Conservation (phyloP, 1,140 invertebrate species). For the Ephestia elutella region DNA sequence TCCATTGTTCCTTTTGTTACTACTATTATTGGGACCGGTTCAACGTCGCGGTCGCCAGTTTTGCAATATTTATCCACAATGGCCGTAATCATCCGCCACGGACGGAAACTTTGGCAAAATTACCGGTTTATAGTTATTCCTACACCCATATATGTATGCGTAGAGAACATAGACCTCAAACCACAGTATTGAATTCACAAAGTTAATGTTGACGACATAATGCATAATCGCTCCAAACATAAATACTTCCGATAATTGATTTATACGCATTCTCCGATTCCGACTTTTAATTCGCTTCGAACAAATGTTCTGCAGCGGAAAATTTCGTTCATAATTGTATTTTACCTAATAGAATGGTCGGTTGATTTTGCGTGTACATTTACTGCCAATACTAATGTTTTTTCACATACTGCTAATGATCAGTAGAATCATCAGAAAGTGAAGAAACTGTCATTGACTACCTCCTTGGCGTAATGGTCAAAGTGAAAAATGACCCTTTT, state of each 20-base stretch:
- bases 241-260: conserved; percentile 12
- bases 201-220: background rate
- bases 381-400: too few species aligned
- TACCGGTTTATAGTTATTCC: conserved; percentile 5
- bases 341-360: background rate
- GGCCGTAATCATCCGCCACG: conserved; percentile 34
- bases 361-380: background rate
- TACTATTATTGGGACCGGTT: conserved; percentile 24
- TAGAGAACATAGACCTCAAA: background rate
- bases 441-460: too few species aligned
- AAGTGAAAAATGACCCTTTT: too few species aligned
- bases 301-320: background rate
- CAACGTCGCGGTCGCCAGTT: conserved; percentile 29
- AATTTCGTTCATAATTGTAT: background rate
- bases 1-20: conserved; percentile 33
- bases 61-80: conserved; percentile 39
- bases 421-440: too few species aligned
- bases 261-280: conserved; percentile 15
- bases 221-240: background rate
- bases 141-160: background rate
- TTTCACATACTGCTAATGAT: too few species aligned
- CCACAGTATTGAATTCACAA: background rate
- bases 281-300: conserved; percentile 1
- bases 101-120: conserved; percentile 29
- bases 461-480: too few species aligned